Base-by-base conservation (phyloP, 2,113 vertebrate genomes). In the Cyprinodon tularosa region DNA sequence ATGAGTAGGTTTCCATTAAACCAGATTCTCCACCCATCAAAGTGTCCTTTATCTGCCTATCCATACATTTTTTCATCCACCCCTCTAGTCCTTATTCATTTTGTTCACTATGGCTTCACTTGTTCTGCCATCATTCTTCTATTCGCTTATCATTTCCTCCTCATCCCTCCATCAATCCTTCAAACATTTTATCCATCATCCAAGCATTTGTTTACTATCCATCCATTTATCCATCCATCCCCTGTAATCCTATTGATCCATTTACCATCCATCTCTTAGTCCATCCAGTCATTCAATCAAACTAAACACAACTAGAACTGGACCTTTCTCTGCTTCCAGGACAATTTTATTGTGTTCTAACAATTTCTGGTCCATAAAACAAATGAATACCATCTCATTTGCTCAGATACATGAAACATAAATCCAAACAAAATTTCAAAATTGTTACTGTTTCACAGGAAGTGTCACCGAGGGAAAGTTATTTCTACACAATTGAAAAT, bases 401-500 rank as follows among this genome's bases (percentile, higher is more conserved):
- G 61, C 42, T 71, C 40, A 78, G 73, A 84, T 86, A 72, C 74
- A 83, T 77, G 71, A 57, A 81, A 77, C 70, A 80, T 65, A 63
- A 71, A 12, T 62, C 8, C 37, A 70, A 70, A 59, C 22, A 64
- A 76, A 29, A 67, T 81, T 76, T 74, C 57, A 40, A 78, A 68
- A 60, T 62, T 50, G 65, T 59, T 68, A 77, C 71, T 17, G 74
- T 77, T 86, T 86, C 74, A 84, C 82, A 69, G 39, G 59, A 83
- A 77, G 57, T 76, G 72, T 66, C 78, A 40, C 67, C 59, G 36
- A 67, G 69, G 68, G 59, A 63, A 81, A 83, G 66, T 64, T 44
- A 82, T 71, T 45, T 61, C 62, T 83, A 72, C 81, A 86, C 80
- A 82, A 88, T 83, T 47, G 29, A 66, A 82, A 75, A 79, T 68